These are phyloP conservation scores for Athalia cordata DNA, from an alignment of 2,888 invertebrate genomes.

Conservation along the genomic window DNA sequence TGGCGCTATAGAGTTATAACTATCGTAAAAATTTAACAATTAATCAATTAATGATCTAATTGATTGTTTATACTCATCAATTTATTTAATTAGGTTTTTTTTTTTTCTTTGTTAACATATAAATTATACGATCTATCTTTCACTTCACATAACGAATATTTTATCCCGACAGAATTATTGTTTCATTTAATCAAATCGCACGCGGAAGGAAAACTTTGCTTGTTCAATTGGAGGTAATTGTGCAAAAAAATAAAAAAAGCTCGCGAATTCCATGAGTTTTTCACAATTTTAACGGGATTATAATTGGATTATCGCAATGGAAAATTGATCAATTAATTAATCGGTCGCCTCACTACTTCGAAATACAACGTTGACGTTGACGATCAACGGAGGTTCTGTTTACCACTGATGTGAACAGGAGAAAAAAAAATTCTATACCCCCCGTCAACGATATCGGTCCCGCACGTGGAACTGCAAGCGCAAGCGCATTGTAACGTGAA, in stretches of 20 bases:
- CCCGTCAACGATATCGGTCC: not conserved
- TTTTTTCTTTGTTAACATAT: not conserved
- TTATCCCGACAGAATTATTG: no score
- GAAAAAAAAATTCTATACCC: slow-evolving; percentile 20
- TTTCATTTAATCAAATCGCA: not conserved
- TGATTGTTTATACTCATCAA: not conserved
- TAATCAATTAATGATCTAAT: not conserved
- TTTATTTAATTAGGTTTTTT: not conserved
- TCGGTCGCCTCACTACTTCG: not conserved
- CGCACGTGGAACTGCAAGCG: slow-evolving; percentile 29
- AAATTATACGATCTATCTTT: not conserved
- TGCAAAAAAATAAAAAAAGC: no score
- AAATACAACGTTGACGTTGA: slow-evolving; percentile 17
- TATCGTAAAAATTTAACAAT: not conserved
- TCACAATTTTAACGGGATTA: no score
- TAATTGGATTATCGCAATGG: no score
- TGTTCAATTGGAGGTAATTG: no score
- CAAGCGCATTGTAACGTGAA: slow-evolving; percentile 16
- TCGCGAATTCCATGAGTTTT: no score
- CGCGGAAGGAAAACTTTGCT: no score
- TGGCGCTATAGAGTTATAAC: not conserved
- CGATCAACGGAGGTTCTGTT: slow-evolving; percentile 29
- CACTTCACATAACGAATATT: not conserved
- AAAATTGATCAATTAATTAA: no score
- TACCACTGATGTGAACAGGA: not conserved